phyloP scores from a whole-genome alignment of 2,888 invertebrate genomes.

The Eupeodes luniger region DNA sequence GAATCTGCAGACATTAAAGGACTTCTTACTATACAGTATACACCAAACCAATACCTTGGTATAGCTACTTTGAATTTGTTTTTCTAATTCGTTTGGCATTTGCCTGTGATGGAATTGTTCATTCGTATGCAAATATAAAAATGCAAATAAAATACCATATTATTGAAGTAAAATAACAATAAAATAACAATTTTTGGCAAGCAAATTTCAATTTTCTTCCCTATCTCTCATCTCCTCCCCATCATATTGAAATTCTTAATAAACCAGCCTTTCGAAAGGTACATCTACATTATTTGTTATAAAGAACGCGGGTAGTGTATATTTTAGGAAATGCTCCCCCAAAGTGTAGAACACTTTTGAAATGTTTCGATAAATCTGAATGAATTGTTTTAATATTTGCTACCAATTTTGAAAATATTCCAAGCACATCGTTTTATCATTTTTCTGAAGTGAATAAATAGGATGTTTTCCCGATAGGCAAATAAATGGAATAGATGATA shows the following conservation, averaged over 20 bases:
- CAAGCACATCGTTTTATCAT: constrained; percentile 21
- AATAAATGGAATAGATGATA: constrained; percentile 6
- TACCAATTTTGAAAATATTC: constrained; percentile 39
- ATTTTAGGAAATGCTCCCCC: background rate
- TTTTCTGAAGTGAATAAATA: constrained; percentile 17
- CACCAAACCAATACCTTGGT: too few species aligned
- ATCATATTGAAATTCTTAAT: background rate
- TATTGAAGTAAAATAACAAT: constrained; percentile 29
- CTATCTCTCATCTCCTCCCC: too few species aligned
- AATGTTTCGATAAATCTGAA: constrained; percentile 44
- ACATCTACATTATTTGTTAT: constrained; percentile 1
- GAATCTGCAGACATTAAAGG: background rate
- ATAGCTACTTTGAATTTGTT: background rate
- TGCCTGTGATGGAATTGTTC: constrained; percentile 2
- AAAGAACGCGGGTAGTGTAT: background rate
- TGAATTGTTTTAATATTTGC: constrained; percentile 59
- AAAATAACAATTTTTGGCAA: constrained; percentile 19
- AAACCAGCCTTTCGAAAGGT: background rate
- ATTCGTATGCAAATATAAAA: constrained; percentile 33
- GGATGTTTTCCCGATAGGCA: constrained; percentile 14
- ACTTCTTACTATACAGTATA: background rate
- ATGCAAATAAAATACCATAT: constrained; percentile 43
- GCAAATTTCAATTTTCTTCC: constrained; percentile 29
- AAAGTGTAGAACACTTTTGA: background rate
- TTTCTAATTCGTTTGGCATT: constrained; percentile 10